Conservation (phyloP, 2,888 invertebrate species). For the Steinernema hermaphroditum region DNA sequence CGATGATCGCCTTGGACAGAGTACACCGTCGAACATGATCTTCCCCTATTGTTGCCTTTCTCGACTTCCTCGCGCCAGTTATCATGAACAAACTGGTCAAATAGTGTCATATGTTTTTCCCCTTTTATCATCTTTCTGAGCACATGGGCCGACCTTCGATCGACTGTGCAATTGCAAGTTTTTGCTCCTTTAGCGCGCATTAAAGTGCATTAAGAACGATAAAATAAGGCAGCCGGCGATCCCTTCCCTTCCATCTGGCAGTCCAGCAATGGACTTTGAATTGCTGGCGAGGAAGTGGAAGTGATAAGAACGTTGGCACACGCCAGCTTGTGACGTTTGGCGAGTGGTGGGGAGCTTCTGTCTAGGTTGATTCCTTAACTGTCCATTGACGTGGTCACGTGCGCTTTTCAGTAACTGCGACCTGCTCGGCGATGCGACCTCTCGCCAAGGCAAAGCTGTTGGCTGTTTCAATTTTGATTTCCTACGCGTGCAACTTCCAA, state of each 20-base stretch:
- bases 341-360: background rate
- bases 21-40: no score
- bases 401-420: background rate
- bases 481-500: conserved; percentile 53
- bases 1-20: no score
- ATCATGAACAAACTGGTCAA: no score
- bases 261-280: no score
- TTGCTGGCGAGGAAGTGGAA: background rate
- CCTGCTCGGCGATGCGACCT: background rate
- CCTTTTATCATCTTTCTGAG: no score
- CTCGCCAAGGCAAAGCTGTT: conserved; percentile 15
- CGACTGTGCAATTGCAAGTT: background rate
- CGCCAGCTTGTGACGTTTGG: conserved; percentile 3
- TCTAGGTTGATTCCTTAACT: background rate
- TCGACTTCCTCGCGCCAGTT: no score
- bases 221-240: no score
- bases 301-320: conserved; percentile 19
- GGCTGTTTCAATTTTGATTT: conserved; percentile 41
- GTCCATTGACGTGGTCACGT: background rate
- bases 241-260: no score
- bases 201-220: background rate
- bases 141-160: background rate
- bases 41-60: no score
- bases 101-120: no score
- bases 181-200: background rate